Conservation (phyloP, 2,797 vertebrate genomes). For the Ataeniobius toweri region DNA sequence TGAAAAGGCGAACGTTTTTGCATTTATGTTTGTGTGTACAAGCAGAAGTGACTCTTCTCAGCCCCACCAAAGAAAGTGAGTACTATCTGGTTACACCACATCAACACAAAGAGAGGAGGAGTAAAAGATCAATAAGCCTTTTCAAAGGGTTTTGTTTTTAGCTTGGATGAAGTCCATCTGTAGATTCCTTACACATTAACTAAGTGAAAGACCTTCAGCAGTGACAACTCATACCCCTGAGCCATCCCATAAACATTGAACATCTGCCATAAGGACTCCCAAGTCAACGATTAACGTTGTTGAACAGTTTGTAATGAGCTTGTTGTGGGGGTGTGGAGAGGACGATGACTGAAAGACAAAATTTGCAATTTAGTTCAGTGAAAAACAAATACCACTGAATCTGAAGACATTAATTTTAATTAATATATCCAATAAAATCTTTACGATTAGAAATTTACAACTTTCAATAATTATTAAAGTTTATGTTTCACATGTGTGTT, state of each 20-base stretch:
- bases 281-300: slow-evolving; percentile 77
- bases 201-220: slow-evolving; percentile 66
- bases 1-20: slow-evolving; percentile 43
- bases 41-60: slow-evolving; percentile 22
- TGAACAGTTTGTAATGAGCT: slow-evolving; percentile 46
- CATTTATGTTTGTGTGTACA: slow-evolving; percentile 37
- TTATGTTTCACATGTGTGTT: too few relatives aligned
- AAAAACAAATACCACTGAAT: slow-evolving; percentile 26
- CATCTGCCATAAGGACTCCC: slow-evolving; percentile 79
- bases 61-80: slow-evolving; percentile 52
- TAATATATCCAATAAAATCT: not conserved
- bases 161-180: slow-evolving; percentile 82
- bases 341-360: slow-evolving; percentile 26
- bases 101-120: slow-evolving; percentile 20
- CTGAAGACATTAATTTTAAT: not conserved
- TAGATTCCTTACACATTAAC: slow-evolving; percentile 77
- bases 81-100: slow-evolving; percentile 48
- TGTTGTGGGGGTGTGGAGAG: not conserved
- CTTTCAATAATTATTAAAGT: too few relatives aligned
- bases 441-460: not conserved
- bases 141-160: slow-evolving; percentile 85
- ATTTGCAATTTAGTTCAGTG: slow-evolving; percentile 17
- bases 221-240: slow-evolving; percentile 71
- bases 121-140: slow-evolving; percentile 67
- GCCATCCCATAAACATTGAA: slow-evolving; percentile 82